Evolutionary conservation across 2,888 invertebrate genomes (phyloP), one percentile per base, ranked within the genome.

Genomic region (Polydrusus tereticollis): DNA sequence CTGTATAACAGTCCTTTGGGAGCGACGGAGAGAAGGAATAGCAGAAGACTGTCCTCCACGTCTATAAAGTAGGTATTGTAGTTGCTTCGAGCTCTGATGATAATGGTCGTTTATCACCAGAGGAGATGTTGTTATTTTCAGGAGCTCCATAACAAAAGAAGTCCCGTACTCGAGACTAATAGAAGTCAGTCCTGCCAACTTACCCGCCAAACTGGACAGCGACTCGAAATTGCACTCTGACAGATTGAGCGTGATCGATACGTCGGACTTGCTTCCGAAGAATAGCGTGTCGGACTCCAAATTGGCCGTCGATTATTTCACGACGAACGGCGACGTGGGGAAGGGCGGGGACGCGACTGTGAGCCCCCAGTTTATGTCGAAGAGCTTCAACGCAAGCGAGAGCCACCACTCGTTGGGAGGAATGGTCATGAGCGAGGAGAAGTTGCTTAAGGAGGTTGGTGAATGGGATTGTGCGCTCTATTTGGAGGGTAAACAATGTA

Each of bases 251-350:
- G 81, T 89, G 14, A 87, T 87, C 1, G 80, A 80, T 14, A 86
- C 86, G 72, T 83, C 85, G 4, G 88, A 89, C 63, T 80, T 81
- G 10, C 80, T 84, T n/a, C 91, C 92, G 0, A 95, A 95, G 81
- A 94, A 94, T 76, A 95, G 94, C 82, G 91, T 92, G 2, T 95
- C 95, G 0, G 96, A 95, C 85, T 95, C 95, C 0, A 93, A 93
- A 83, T 85, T 95, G 71, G 94, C 95, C 0, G 90, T 94, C 0
- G 94, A 93, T 83, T 93, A 92, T 82, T 92, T 90, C 72, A 87
- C 87, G 33, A 86, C 84, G 2, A 82, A 82, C 14, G 78, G 73
- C 1, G 78, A 68, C 43, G 16, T 45, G 6, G 23, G 45, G 20
- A 60, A 64, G 23, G 66, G n/a, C 12, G 78, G 76, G 33, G 80